A percentile compares a stretch with the other conserved stretches of the same genome.
These are phyloP conservation scores for Tethea ocularis DNA, from an alignment of 2,888 invertebrate genomes.

Conservation along the genomic window DNA sequence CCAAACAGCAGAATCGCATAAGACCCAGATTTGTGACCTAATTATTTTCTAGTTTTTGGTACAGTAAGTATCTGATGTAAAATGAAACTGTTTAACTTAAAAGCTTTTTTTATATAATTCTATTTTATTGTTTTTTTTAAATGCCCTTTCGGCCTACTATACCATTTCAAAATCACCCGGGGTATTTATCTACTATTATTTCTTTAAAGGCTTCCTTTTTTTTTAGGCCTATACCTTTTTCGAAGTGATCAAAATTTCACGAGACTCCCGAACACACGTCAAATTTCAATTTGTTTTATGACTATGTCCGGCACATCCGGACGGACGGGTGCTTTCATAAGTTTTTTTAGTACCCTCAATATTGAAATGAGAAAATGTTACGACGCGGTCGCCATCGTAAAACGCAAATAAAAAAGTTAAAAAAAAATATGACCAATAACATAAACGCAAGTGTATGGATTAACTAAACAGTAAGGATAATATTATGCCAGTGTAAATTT, in stretches of 20 bases:
- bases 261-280: not conserved
- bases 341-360: slow-evolving; percentile 9
- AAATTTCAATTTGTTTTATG: slow-evolving; percentile 6
- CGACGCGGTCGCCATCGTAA: slow-evolving; percentile 1
- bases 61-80: no score
- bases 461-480: not conserved
- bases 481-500: no score
- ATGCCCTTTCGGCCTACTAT: no score
- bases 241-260: not conserved
- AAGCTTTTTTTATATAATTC: no score
- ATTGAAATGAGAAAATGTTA: slow-evolving; percentile 5
- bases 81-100: no score
- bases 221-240: not conserved
- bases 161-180: no score
- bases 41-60: no score
- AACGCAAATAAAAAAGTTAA: not conserved
- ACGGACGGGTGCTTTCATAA: slow-evolving; percentile 22
- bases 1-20: no score
- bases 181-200: not conserved
- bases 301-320: slow-evolving; percentile 14
- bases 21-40: no score
- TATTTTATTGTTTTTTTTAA: no score
- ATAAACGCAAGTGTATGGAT: not conserved
- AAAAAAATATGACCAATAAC: not conserved
- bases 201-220: not conserved